phyloP scores from a whole-genome alignment of 2,888 invertebrate species.

The Morpho deidamia region DNA sequence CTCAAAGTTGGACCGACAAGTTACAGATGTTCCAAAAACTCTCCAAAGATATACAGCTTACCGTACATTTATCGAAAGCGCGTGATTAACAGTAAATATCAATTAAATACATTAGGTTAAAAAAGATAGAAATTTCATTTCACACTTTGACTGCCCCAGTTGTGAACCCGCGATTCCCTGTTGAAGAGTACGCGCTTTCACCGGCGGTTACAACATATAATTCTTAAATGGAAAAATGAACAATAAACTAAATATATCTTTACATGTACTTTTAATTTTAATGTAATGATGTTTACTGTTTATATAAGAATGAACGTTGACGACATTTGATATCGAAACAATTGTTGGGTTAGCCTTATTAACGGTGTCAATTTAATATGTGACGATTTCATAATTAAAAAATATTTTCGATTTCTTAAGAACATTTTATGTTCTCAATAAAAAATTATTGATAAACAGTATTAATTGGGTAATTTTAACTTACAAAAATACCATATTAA shows the following conservation, averaged over 20 bases:
- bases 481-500: slow-evolving; percentile 10
- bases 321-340: background rate
- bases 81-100: no score
- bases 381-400: slow-evolving; percentile 15
- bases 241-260: no score
- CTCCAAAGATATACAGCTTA: background rate
- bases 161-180: no score
- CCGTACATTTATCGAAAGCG: background rate
- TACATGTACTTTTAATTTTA: no score
- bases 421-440: slow-evolving; percentile 13
- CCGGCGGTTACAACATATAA: no score
- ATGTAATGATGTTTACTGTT: background rate
- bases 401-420: slow-evolving; percentile 11
- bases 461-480: slow-evolving; percentile 13
- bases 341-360: slow-evolving; percentile 5
- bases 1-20: no score
- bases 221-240: no score
- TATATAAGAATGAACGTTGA: background rate
- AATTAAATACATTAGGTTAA: no score
- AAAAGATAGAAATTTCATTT: no score
- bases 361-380: background rate
- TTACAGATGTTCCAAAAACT: no score
- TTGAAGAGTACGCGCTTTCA: no score
- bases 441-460: slow-evolving; percentile 16
- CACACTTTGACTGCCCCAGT: no score